A percentile compares a stretch with the other conserved stretches of the same genome.
These are phyloP conservation scores for Heliocidaris tuberculata DNA, from an alignment of 35 echinoderm and acorn worm species.

Conservation along the genomic window DNA sequence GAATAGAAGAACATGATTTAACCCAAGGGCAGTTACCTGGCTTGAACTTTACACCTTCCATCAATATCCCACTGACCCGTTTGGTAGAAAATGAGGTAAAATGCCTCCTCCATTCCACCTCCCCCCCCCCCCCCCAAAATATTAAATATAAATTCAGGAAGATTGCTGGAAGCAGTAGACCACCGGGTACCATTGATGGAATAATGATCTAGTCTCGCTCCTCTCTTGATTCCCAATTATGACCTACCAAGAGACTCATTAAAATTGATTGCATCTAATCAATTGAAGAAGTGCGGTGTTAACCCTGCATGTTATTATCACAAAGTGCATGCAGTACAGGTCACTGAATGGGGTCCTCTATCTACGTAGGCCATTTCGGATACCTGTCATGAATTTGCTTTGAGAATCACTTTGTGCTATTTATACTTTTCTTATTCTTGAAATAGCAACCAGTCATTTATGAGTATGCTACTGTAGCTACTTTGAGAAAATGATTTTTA, in stretches of 20 bases:
- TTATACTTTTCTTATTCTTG: not conserved
- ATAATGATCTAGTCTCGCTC: not conserved
- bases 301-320: not conserved
- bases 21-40: too few relatives aligned
- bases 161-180: not conserved
- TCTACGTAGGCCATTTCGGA: not conserved
- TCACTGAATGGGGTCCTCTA: not conserved
- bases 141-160: not conserved
- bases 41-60: too few relatives aligned
- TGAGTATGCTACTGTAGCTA: too few relatives aligned
- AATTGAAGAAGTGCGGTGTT: not conserved
- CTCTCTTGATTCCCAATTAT: not conserved
- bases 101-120: too few relatives aligned
- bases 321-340: not conserved
- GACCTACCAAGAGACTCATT: not conserved
- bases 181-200: not conserved
- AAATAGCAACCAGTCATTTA: not conserved
- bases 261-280: not conserved
- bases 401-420: not conserved
- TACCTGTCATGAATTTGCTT: not conserved
- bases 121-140: not conserved
- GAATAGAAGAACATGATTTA: too few relatives aligned
- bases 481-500: too few relatives aligned
- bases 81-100: too few relatives aligned
- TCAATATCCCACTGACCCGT: too few relatives aligned